These are phyloP conservation scores for Myotis davidii DNA, from an alignment of 2,113 vertebrate species.

Conservation along the genomic window DNA sequence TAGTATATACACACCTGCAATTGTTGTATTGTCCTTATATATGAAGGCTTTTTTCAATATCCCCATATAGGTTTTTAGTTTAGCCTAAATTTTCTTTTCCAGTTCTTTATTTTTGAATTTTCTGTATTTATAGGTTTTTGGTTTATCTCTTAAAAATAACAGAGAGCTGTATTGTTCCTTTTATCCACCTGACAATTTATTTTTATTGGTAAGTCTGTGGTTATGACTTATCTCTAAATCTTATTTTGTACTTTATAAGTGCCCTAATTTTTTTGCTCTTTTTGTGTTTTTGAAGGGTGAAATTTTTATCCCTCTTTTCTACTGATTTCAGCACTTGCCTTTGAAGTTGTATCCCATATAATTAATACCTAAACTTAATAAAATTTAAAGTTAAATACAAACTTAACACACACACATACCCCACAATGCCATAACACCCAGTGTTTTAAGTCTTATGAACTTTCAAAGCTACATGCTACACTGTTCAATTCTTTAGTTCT, in stretches of 20 bases:
- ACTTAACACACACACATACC: too few relatives aligned
- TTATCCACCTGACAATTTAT: background rate
- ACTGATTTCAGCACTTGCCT: background rate
- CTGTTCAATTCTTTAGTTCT: background rate
- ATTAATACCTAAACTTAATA: background rate
- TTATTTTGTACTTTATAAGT: background rate
- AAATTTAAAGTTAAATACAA: background rate
- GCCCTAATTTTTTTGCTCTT: background rate
- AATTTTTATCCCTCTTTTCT: background rate
- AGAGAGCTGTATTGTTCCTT: background rate
- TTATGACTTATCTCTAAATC: background rate
- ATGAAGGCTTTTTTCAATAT: background rate
- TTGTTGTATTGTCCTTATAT: background rate
- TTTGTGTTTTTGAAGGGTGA: background rate
- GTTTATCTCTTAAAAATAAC: background rate
- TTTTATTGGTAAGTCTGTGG: background rate
- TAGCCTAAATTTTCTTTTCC: background rate
- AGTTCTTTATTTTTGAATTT: background rate
- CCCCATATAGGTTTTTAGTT: background rate
- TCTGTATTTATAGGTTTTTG: background rate
- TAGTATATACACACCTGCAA: background rate
- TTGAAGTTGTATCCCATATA: background rate
- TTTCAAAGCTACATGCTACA: background rate
- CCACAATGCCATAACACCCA: background rate
- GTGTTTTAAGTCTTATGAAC: background rate